phyloP scores from a whole-genome alignment of 2,888 invertebrate genomes.

The Sabatieria punctata region DNA sequence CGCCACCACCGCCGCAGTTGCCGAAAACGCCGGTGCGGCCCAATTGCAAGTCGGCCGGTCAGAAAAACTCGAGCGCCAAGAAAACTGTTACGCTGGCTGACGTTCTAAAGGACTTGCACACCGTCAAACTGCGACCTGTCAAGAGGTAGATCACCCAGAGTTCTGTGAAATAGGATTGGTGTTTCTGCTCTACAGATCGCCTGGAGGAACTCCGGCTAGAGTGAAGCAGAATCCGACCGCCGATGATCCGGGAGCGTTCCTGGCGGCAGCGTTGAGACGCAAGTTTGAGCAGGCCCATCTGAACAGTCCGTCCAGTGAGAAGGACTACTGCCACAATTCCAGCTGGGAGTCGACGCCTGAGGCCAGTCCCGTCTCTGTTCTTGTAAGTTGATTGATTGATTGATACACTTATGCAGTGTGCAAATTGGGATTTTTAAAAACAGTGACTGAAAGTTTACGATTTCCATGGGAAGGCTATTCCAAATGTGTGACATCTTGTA shows the following conservation, averaged over 20 bases:
- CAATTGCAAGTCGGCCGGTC: no score
- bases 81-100: no score
- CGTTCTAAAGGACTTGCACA: constrained; percentile 1
- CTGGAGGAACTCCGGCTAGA: background rate
- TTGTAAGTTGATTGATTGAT: no score
- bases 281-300: background rate
- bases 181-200: background rate
- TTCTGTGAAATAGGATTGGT: no score
- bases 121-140: constrained; percentile 1
- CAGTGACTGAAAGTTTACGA: no score
- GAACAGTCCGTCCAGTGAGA: background rate
- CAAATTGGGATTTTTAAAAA: no score
- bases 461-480: no score
- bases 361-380: no score
- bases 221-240: background rate
- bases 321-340: background rate
- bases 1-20: background rate
- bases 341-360: background rate
- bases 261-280: background rate
- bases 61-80: no score
- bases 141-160: no score
- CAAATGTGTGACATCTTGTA: no score
- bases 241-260: background rate
- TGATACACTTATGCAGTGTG: no score
- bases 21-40: background rate